These are phyloP conservation scores for Melieria omissa DNA, from an alignment of 2,888 invertebrate species.

Conservation along the genomic window DNA sequence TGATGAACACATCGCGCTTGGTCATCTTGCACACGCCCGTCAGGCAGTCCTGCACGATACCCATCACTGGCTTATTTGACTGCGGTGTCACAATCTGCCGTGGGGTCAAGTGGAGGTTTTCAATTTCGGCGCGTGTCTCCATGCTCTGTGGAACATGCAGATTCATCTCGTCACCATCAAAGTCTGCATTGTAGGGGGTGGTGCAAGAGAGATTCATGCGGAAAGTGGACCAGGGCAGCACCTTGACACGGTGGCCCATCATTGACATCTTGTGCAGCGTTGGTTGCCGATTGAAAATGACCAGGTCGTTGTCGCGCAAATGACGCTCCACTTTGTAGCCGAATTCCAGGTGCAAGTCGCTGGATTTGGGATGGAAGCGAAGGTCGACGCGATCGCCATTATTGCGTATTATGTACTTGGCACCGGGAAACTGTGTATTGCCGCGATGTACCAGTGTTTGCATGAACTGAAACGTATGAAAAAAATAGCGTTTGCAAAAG, in stretches of 20 bases:
- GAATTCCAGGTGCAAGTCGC: conserved; percentile 71
- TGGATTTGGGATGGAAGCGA: conserved; percentile 74
- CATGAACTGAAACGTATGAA: conserved; percentile 56
- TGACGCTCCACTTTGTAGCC: conserved; percentile 72
- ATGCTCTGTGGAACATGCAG: conserved; percentile 74
- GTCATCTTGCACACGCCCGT: conserved; percentile 97
- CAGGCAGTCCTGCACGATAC: conserved; percentile 96
- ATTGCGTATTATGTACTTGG: conserved; percentile 76
- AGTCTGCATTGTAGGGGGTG: conserved; percentile 78
- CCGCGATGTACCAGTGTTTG: conserved; percentile 73
- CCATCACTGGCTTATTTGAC: conserved; percentile 87
- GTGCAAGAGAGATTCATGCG: conserved; percentile 75
- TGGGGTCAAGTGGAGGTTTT: conserved; percentile 73
- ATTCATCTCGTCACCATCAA: conserved; percentile 80
- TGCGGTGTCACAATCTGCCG: conserved; percentile 76
- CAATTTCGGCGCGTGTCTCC: conserved; percentile 72
- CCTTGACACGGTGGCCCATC: conserved; percentile 74
- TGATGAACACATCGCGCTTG: conserved; percentile 94
- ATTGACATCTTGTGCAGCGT: conserved; percentile 79
- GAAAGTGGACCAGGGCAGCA: conserved; percentile 78
- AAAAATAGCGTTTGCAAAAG: too few species aligned
- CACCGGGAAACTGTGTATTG: conserved; percentile 75
- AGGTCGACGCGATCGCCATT: conserved; percentile 76
- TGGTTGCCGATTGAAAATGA: conserved; percentile 77
- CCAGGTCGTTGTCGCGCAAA: conserved; percentile 74